Base-by-base conservation (phyloP, 2,113 vertebrate genomes). In the Alectura lathami region DNA sequence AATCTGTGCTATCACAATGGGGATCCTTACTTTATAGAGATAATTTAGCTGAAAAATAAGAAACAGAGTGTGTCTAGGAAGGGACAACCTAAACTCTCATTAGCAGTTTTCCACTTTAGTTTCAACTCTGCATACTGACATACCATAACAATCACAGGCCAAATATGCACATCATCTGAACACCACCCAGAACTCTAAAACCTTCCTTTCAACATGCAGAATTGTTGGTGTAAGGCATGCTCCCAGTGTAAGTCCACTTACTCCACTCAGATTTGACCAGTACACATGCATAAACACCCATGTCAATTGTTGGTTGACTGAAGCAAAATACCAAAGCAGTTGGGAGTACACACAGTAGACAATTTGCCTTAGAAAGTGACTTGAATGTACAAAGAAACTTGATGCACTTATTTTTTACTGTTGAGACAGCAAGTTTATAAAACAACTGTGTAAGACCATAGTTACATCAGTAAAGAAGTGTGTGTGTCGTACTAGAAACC, bases 371-470 rank as follows among this genome's bases (percentile, higher is more conserved):
- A 99, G 98, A 97, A 98, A 98, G 98, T 98, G 96, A 98, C 98
- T 97, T 99, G 99, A 99, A 99, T 99, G 99, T 99, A 98, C 97
- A 99, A 98, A 98, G 97, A 98, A 98, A 98, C 97, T 96, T 96
- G 97, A 98, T 98, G 98, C 98, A 98, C 98, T 98, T 98, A 98
- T 98, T 98, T 97, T 98, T 97, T 98, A 98, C 97, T 91, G 96
- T 87, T 72, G 94, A 98, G 97, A 97, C 96, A 97, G 97, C 97
- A 94, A 96, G 97, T 97, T 98, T 97, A 95, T 97, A 96, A 97
- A 98, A 93, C 97, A 98, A 96, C 97, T 89, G 27, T 96, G 95
- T 97, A 98, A 97, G 97, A 97, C 95, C 96, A 92, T 97, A 97
- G 96, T 97, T 97, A 97, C 92, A 97, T 86, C 91, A 70, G 93